Evolutionary conservation across 2,113 vertebrate species (phyloP).

Genomic region (Neogobius melanostomus): DNA sequence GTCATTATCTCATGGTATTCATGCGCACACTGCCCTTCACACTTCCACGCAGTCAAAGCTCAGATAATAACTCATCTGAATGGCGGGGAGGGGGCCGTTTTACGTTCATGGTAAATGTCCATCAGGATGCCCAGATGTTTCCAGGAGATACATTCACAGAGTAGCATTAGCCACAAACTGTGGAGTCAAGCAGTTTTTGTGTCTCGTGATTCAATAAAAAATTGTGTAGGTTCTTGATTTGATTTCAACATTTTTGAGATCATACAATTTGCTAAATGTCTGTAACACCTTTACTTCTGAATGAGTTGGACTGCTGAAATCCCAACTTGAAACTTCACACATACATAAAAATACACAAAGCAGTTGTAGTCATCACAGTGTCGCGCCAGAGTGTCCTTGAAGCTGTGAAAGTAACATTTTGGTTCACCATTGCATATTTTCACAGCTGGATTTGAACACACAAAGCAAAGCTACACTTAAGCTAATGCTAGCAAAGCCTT

Average conservation of each 20-base stretch:
- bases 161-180: background rate
- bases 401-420: background rate
- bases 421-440: background rate
- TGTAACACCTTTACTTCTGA: too few species aligned
- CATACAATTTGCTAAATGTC: too few species aligned
- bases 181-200: too few species aligned
- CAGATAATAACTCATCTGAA: conserved; percentile 4
- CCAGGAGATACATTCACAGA: background rate
- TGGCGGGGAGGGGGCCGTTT: background rate
- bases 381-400: background rate
- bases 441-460: background rate
- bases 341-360: background rate
- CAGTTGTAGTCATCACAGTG: background rate
- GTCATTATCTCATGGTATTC: conserved; percentile 9
- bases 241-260: too few species aligned
- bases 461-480: background rate
- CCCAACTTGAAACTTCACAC: background rate
- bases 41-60: background rate
- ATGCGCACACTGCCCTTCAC: background rate
- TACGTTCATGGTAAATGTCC: background rate
- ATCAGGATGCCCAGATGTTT: background rate
- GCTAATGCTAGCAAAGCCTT: background rate
- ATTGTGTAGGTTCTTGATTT: too few species aligned
- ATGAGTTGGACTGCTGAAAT: too few species aligned
- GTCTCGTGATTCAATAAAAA: too few species aligned